Conservation (phyloP, 1,140 invertebrate species). For the Pachypeltis micranthus region DNA sequence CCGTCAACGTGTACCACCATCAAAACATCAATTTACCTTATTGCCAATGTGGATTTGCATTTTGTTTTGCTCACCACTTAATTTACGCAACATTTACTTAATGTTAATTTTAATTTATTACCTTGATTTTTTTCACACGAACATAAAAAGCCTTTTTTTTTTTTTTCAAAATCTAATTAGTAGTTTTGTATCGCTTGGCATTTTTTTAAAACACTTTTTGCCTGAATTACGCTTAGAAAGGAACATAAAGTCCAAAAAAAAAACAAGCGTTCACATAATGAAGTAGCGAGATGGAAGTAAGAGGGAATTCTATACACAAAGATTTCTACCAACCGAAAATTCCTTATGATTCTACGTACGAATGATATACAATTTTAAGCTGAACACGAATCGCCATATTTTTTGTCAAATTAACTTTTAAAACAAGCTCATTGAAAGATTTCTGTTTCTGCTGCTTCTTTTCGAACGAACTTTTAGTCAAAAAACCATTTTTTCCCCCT, state of each 20-base stretch:
- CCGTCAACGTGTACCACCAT: too few species aligned
- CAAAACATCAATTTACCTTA: slow-evolving; percentile 1
- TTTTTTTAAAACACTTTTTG: neutral
- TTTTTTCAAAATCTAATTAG: neutral
- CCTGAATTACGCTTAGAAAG: too few species aligned
- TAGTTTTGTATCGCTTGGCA: neutral
- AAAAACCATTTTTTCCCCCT: too few species aligned
- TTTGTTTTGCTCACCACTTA: neutral
- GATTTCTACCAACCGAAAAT: too few species aligned
- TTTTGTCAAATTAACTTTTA: neutral
- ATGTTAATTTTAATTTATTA: neutral
- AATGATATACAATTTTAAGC: neutral
- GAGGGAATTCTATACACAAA: too few species aligned
- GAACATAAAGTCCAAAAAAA: too few species aligned
- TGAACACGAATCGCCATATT: neutral
- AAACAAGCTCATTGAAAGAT: too few species aligned
- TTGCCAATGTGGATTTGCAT: slow-evolving; percentile 3
- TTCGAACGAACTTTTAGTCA: too few species aligned
- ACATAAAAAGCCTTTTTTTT: slow-evolving; percentile 2
- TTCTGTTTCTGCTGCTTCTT: too few species aligned
- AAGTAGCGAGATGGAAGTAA: too few species aligned
- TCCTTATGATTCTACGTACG: too few species aligned
- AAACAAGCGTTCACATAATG: too few species aligned
- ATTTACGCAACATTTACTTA: neutral
- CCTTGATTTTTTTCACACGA: slow-evolving; percentile 3